Evolutionary conservation across 1,140 invertebrate species (phyloP), one percentile per base, ranked within the genome.

Genomic region (Philaenus spumarius): DNA sequence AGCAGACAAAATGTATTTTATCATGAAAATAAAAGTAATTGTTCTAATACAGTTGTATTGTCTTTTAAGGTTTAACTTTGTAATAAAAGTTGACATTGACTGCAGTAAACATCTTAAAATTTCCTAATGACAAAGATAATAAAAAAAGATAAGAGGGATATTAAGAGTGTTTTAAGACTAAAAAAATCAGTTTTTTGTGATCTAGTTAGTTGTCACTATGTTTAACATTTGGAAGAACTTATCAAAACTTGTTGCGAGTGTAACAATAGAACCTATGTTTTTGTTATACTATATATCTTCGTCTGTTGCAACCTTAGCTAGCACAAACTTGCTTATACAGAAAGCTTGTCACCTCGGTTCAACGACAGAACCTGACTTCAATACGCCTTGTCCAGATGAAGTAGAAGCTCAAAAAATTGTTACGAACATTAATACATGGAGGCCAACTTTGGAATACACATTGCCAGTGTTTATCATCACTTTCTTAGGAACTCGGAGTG

Each of bases 401-500:
- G 54, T 15, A 20, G 61, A 59, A 30, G 59, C 66, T 0, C 65
- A 64, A 40, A 56, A 62, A 4, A 20, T 66, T 7, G 55, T 69
- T 3, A 56, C 64, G 2, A 53, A 55, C 19, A 65, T 68, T 20
- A 65, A 65, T 17, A 59, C 62, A 20, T 68, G 67, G 64, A 65
- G 54, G 34, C 54, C 64, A 39, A 61, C 61, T 17, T 35, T 65
- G 5, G 62, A 66, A 26, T 59, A 68, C 39, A 45, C 58, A 9
- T 63, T 68, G 15, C 64, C 66, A 1, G 43, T 67, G 20, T 19
- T 67, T 15, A 63, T 60, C 53, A 59, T 65, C 23, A 39, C 68
- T 14, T 71, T 69, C 48, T 55, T 65, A 11, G 67, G 39, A n/a
- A 67, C 24, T 22, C 74, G 47, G 64, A 67, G 46, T 45, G 66